Base-by-base conservation (phyloP, 1,140 invertebrate species). In the Microplitis mediator region DNA sequence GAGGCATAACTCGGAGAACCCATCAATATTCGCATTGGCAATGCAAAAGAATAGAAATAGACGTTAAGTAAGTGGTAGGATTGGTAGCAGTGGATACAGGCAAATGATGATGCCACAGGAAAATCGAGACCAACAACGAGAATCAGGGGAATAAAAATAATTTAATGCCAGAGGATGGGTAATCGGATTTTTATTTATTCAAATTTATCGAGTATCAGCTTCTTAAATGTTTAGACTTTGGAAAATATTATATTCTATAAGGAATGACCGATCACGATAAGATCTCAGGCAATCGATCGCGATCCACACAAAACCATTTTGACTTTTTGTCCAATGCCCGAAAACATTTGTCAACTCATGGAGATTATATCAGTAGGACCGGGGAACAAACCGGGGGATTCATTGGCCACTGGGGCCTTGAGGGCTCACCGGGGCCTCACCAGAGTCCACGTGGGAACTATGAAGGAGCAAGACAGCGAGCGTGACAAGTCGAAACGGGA, bases 271-370 rank as follows among this genome's bases (percentile, higher is more conserved):
- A 35, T 31, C 23, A 14, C 11, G 70, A 71, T 71, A 71, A 35
- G 63, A 71, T 71, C 70, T 45, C 6, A 63, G 63, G 35, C 63
- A 62, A 65, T 71, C 52, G 63, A 71, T 71, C 61, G 70, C 62
- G 63, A 66, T 66, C 50, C 62, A 62, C 62, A 71, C 14, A 51
- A 51, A 56, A 65, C 36, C 50, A 39, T 71, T 11, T 3, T 13
- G 51, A 35, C 51, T 71, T 71, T 65, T 71, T 58, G 51, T 14
- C 16, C 14, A 34, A 6, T 64, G 45, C 52, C 62, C 62, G 6
- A 71, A 71, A 71, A 71, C 70, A 71, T 71, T 71, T 71, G 70
- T 71, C 70, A 71, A 71, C 70, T 71, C 51, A 56, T 13, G 32
- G 63, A 58, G 70, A 72, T 66, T 35, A 4, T 72, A 72, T 65